Evolutionary conservation across 1,140 invertebrate species (phyloP), one percentile per base, ranked within the genome.

Genomic region (Diprion similis): DNA sequence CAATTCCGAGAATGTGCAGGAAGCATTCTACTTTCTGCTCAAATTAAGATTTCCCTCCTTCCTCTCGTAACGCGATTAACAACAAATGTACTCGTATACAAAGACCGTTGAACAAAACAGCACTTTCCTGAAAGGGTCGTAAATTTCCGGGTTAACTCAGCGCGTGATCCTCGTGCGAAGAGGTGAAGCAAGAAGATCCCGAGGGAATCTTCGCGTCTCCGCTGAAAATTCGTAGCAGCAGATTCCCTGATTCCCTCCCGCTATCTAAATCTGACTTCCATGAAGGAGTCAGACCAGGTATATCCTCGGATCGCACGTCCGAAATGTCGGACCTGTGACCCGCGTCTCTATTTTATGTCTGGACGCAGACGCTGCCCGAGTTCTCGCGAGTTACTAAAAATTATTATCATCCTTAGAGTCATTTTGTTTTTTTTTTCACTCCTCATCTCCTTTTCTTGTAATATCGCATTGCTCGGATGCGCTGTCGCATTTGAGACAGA

Each of bases 221-320:
- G 24, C 24, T 15, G n/a, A 68, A 68, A 68, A 68, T 15, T 19
- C 15, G 66, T 68, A 68, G 18, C 4, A 46, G 69, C 69, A 48
- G 46, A 70, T 70, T 70, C 69, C 45, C 13, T 15, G n/a, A 37
- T 37, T 37, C 6, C 6, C 24, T 37, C 24, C 24, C 24, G 76
- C 76, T 81, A 81, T 80, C 80, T 80, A 71, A 78, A 82, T 80
- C 80, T 82, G 73, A 18, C 70, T 77, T 15, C 17, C 73, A 77
- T 73, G 74, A 78, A 76, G 11, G 48, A 51, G 10, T 15, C 48
- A n/a, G n/a, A 10, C 15, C 46, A 73, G 73, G 77, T 82, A 83
- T 85, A 80, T 68, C 66, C 82, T 82, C 79, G 78, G 77, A 85
- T 84, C 84, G 76, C 82, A 84, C 83, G 81, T 84, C 84, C 83